phyloP scores from a whole-genome alignment of 2,113 vertebrate species.

The Mesembrinibis cayennensis region DNA sequence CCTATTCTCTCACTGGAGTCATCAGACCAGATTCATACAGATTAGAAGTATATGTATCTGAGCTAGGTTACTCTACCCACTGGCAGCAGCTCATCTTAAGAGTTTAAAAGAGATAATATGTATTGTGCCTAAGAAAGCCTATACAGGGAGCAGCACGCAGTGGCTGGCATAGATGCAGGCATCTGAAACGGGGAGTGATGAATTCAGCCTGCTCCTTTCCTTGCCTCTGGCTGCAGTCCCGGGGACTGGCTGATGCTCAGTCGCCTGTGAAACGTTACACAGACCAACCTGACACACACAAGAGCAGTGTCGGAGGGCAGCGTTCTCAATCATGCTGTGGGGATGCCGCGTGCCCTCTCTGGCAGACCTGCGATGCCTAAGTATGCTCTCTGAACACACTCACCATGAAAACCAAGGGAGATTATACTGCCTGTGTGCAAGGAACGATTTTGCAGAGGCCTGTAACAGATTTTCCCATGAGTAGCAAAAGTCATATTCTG shows the following conservation, averaged over 20 bases:
- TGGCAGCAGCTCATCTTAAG: neutral
- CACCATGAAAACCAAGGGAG: accelerated
- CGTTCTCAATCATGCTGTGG: accelerated
- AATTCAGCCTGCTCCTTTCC: neutral
- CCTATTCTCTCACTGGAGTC: neutral
- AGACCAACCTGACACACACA: accelerated
- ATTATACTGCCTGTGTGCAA: neutral
- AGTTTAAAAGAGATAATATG: neutral
- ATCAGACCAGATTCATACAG: neutral
- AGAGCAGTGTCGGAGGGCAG: neutral
- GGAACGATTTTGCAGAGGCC: neutral
- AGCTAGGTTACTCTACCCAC: neutral
- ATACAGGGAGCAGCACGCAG: neutral
- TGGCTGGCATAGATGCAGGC: neutral
- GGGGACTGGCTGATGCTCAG: accelerated
- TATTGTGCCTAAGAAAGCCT: neutral
- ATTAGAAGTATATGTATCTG: neutral
- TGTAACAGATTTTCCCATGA: neutral
- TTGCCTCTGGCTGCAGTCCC: neutral
- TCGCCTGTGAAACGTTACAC: accelerated
- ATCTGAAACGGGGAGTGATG: neutral
- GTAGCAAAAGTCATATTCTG: neutral
- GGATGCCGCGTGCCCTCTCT: neutral
- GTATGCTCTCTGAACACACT: neutral
- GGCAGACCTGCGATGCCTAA: neutral